phyloP scores from a whole-genome alignment of 2,888 invertebrate species.

The Cerastoderma edule region DNA sequence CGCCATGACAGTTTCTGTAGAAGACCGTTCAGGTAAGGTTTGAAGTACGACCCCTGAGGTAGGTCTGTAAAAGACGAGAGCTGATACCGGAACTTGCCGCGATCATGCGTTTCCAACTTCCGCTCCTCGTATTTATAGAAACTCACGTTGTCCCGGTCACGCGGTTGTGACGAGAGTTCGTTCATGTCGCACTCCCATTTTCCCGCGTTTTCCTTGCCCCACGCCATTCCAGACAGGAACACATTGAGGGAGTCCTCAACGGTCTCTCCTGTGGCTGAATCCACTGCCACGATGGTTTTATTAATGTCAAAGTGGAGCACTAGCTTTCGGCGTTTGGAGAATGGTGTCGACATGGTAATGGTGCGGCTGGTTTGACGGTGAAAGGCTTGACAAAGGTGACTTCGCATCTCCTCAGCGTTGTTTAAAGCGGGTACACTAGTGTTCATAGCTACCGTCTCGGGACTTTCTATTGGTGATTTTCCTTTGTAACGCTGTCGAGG shows the following conservation, averaged over 20 bases:
- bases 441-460: conserved; percentile 5
- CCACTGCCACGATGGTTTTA: conserved; percentile 59
- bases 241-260: conserved; percentile 55
- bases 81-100: conserved; percentile 38
- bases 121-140: conserved; percentile 59
- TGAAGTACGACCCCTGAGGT: conserved; percentile 53
- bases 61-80: conserved; percentile 54
- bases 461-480: neutral
- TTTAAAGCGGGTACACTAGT: neutral
- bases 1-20: conserved; percentile 47
- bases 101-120: conserved; percentile 35
- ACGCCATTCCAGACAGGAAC: conserved; percentile 52
- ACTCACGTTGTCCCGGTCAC: conserved; percentile 39
- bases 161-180: conserved; percentile 29
- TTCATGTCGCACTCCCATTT: conserved; percentile 41
- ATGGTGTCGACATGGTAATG: conserved; percentile 29
- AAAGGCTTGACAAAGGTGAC: conserved; percentile 41
- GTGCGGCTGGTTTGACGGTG: conserved; percentile 26
- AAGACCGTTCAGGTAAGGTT: conserved; percentile 50
- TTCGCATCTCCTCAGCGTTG: conserved; percentile 42
- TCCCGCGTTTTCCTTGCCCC: conserved; percentile 52
- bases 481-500: no score
- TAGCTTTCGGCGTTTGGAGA: conserved; percentile 41
- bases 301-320: conserved; percentile 59
- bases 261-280: conserved; percentile 56